A percentile compares a stretch with the other conserved stretches of the same genome.
These are phyloP conservation scores for Anser brachyrhynchus DNA, from an alignment of 2,113 vertebrate genomes.

Conservation along the genomic window DNA sequence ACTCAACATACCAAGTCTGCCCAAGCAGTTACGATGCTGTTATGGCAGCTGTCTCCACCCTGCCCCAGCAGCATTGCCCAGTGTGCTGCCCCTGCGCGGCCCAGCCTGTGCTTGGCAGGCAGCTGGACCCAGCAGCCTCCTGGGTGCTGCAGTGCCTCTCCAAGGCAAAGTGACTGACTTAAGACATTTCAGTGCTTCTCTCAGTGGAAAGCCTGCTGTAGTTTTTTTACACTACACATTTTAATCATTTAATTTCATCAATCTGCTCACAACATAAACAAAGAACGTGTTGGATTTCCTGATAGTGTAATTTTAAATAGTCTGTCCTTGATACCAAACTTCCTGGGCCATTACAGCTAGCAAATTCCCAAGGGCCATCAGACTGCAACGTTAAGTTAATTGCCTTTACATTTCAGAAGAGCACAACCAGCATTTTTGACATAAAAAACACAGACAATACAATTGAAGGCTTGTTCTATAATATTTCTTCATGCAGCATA, in stretches of 20 bases:
- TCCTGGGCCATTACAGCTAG: not conserved
- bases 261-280: slow-evolving; percentile 24
- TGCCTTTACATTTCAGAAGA: slow-evolving; percentile 20
- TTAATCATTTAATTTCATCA: not conserved
- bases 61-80: accelerated
- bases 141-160: not conserved
- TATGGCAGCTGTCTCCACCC: not conserved
- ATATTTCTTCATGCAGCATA: not conserved
- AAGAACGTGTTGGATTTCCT: not conserved
- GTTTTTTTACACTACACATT: not conserved
- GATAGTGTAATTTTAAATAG: slow-evolving; percentile 3
- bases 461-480: not conserved
- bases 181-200: not conserved
- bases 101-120: not conserved
- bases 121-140: not conserved
- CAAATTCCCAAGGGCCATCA: slow-evolving; percentile 11
- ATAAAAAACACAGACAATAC: not conserved
- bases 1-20: not conserved
- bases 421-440: slow-evolving; percentile 8
- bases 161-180: not conserved
- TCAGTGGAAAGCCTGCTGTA: not conserved
- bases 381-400: slow-evolving; percentile 3
- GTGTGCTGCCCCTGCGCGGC: accelerated
- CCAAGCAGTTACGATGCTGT: not conserved
- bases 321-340: slow-evolving; percentile 18